Evolutionary conservation across 1,140 invertebrate species (phyloP), one percentile per base, ranked within the genome.

Genomic region (Sesamia nonagrioides): DNA sequence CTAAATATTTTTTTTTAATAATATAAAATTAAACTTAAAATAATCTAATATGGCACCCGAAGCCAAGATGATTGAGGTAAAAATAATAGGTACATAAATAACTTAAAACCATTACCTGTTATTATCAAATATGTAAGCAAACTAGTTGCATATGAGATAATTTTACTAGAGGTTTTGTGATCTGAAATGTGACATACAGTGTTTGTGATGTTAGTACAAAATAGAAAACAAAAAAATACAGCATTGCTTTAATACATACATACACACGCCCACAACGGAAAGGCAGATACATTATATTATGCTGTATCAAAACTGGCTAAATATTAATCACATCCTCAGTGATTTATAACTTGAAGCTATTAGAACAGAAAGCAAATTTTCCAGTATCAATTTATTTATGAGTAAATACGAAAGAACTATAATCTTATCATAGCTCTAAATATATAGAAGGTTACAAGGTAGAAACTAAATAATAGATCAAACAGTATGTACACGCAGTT

Each of bases 1-100:
- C 79, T 80, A 80, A 80, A 63, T 73, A 81, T 82, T 80, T 50
- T 77, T 77, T 80, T 50, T 75, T 78, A n/a, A n/a, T n/a, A n/a
- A n/a, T n/a, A 79, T 71, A 84, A 71, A 58, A 37, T 60, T 56
- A 81, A 77, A 61, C 77, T 75, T 76, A 72, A 60, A 63, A 52
- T 48, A 78, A 52, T 76, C 40, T 82, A 76, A 33, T 76, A 75
- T 84, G 83, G 83, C 83, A 84, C 79, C 48, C 9, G 54, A 42
- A 75, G 77, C 77, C 79, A 78, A 76, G 45, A 61, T 63, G 45
- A 48, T 52, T 74, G 21, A 48, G 42, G 45, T 63, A 50, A 52
- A 71, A 71, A 74, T 58, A 58, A 50, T 45, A 61, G 8, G 52
- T 56, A 40, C 27, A 3, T 9, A 40, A 60, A 45, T 74, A 42